Evolutionary conservation across 1,140 invertebrate species (phyloP).

Genomic region (Physella acuta): DNA sequence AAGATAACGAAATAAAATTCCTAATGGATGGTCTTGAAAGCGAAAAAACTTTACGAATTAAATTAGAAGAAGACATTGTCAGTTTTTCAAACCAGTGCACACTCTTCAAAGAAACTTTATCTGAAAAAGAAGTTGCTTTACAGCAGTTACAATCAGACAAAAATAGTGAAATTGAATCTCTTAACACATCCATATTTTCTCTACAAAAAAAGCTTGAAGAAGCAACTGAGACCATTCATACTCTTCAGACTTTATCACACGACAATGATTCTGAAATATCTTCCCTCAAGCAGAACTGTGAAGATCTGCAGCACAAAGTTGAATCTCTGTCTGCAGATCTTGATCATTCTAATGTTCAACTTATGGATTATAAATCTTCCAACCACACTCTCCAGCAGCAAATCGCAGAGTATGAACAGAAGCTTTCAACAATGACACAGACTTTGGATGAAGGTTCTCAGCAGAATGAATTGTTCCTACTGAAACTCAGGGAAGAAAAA

Average conservation of each 20-base stretch:
- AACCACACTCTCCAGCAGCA: conserved; percentile 6
- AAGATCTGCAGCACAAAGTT: conserved; percentile 3
- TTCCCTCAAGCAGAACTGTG: neutral
- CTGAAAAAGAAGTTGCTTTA: neutral
- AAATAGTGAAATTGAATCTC: neutral
- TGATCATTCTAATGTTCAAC: neutral
- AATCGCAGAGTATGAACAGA: neutral
- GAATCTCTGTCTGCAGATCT: conserved; percentile 4
- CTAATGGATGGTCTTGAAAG: neutral
- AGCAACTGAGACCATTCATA: neutral
- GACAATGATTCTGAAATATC: conserved; percentile 9
- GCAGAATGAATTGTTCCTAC: conserved; percentile 5
- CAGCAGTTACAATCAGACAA: neutral
- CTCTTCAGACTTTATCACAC: conserved; percentile 18
- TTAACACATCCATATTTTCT: neutral
- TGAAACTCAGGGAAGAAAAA: conserved; percentile 12
- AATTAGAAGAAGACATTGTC: neutral
- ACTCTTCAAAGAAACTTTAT: neutral
- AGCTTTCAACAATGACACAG: neutral
- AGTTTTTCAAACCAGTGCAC: neutral
- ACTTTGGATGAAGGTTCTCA: conserved; percentile 12
- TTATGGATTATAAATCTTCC: neutral
- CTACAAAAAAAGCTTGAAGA: conserved; percentile 2
- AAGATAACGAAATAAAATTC: neutral
- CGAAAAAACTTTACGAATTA: neutral